Percentiles rank a stretch among this genome's conserved stretches.
These are phyloP conservation scores for Porites australiensis DNA, from an alignment of 64 coral and sea anemone species.

Conservation along the genomic window DNA sequence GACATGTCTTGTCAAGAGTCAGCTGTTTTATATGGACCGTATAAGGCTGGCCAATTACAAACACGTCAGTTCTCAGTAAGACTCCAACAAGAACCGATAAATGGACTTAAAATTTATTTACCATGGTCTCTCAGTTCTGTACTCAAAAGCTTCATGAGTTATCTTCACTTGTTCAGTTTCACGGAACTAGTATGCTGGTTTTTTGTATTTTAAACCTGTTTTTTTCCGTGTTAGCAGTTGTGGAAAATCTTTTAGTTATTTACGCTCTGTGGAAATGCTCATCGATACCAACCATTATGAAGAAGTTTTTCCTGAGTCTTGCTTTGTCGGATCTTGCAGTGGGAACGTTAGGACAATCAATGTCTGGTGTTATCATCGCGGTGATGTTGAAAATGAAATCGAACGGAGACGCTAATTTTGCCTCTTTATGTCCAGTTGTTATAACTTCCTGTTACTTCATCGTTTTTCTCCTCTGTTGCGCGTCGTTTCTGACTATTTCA, in stretches of 20 bases:
- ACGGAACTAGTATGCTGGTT: not conserved
- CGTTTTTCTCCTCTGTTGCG: not conserved
- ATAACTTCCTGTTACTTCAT: too few species aligned
- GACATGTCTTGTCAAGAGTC: too few species aligned
- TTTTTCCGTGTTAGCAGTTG: not conserved
- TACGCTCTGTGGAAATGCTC: not conserved
- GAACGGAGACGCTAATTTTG: not conserved
- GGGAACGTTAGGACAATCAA: not conserved
- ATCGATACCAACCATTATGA: not conserved
- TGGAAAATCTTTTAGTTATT: slow-evolving; percentile 27
- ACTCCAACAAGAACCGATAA: not conserved
- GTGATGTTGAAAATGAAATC: too few species aligned
- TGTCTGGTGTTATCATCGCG: not conserved
- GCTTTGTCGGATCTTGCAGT: slow-evolving; percentile 54
- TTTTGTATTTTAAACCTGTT: not conserved
- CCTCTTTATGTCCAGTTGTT: not conserved
- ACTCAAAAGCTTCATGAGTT: not conserved
- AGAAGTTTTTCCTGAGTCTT: slow-evolving; percentile 12
- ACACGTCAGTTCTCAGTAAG: too few species aligned
- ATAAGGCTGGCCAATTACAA: too few species aligned
- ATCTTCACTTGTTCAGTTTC: not conserved
- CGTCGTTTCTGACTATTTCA: not conserved
- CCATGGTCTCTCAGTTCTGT: not conserved
- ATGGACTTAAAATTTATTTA: too few species aligned
- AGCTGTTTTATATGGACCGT: too few species aligned